Evolutionary conservation across 2,888 invertebrate genomes (phyloP).

Genomic region (Gymnosoma rotundatum): DNA sequence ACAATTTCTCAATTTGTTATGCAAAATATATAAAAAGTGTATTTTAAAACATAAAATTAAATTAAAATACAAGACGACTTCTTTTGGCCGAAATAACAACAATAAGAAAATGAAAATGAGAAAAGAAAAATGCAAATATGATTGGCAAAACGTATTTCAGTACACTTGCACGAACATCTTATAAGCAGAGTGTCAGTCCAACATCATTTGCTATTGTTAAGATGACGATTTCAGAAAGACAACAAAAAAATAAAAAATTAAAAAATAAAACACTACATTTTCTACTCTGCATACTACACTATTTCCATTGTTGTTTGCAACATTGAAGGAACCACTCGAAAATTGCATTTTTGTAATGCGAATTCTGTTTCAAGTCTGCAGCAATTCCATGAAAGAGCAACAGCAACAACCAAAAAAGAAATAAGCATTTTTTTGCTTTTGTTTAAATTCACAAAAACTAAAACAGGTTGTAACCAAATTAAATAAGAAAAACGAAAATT

Average conservation of each 20-base stretch:
- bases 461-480: slow-evolving; percentile 73
- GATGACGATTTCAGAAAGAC: slow-evolving; percentile 56
- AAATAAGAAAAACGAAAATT: slow-evolving; percentile 76
- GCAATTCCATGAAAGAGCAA: slow-evolving; percentile 11
- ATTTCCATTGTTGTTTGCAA: slow-evolving; percentile 6
- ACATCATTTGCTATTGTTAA: slow-evolving; percentile 57
- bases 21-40: slow-evolving; percentile 63
- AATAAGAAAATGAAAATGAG: slow-evolving; percentile 13
- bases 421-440: slow-evolving; percentile 10
- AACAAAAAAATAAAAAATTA: background rate
- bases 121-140: slow-evolving; percentile 55
- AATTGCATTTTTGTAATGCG: slow-evolving; percentile 44
- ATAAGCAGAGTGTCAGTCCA: slow-evolving; percentile 33
- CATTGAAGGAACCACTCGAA: slow-evolving; percentile 13
- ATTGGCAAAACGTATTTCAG: slow-evolving; percentile 42
- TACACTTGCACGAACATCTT: slow-evolving; percentile 8
- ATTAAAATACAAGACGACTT: slow-evolving; percentile 56
- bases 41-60: slow-evolving; percentile 54
- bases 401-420: slow-evolving; percentile 14
- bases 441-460: slow-evolving; percentile 41
- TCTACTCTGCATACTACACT: slow-evolving; percentile 49
- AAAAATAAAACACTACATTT: background rate
- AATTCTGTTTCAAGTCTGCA: slow-evolving; percentile 13
- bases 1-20: slow-evolving; percentile 52
- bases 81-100: slow-evolving; percentile 19